Base-by-base conservation (phyloP, 2,888 invertebrate species). In the Suillia variegata region DNA sequence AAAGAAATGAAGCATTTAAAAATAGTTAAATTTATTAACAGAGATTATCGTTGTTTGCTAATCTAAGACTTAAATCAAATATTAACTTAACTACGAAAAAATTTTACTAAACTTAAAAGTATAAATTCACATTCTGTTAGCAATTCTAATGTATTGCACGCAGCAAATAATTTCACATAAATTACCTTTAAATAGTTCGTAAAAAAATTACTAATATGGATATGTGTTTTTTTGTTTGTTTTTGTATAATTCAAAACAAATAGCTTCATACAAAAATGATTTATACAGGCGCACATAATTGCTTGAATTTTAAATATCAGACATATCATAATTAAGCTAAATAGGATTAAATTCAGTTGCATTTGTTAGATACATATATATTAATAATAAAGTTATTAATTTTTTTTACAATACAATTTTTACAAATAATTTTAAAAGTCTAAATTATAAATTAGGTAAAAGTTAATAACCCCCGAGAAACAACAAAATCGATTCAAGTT, bases 401-500 rank as follows among this genome's bases (percentile, higher is more conserved):
- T 26, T 26, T 24, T n/a, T 50, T 50, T 22, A 50, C 18, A 18
- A n/a, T 38, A 38, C 38, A 38, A 22, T 53, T 45, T n/a, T n/a
- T 45, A 45, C 45, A 45, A 45, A 45, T 20, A 45, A 45, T 18
- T 45, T 18, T 20, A 45, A 13, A 50, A 18, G 6, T 50, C 24
- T 12, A 50, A 24, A 20, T 62, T 50, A 61, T 48, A 24, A 21
- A 15, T n/a, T n/a, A n/a, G n/a, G n/a, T n/a, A n/a, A n/a, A n/a
- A n/a, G n/a, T n/a, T n/a, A n/a, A n/a, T 24, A 64, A 65, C 74
- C 74, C 73, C 74, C 74, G 73, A 74, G 66, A 72, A 73, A 74
- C 74, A 74, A 70, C 74, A 71, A 59, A 65, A 24, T 47, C 21
- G 15, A 47, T 21, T 5, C 34, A 59, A 59, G 45, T 59, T 45